A percentile compares a stretch with the other conserved stretches of the same genome.
Evolutionary conservation across 2,888 invertebrate genomes (phyloP).

Genomic region (Drosophila percnosoma): DNA sequence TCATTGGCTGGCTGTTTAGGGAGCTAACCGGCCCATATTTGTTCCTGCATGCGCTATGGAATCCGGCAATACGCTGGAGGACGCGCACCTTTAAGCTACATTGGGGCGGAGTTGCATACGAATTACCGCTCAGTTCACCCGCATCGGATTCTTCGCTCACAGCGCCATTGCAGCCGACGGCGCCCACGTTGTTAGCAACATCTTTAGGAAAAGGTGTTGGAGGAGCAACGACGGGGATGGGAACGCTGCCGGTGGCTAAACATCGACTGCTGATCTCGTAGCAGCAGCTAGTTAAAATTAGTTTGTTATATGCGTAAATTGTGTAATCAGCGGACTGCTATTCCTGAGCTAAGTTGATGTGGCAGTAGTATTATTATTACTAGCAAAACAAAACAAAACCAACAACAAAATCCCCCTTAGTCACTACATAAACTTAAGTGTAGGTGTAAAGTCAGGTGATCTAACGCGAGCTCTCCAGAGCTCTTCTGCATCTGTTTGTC

Average conservation of each 20-base stretch:
- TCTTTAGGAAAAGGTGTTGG: background rate
- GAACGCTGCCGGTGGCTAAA: slow-evolving; percentile 34
- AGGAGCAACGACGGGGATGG: slow-evolving; percentile 16
- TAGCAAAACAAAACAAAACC: slow-evolving; percentile 50
- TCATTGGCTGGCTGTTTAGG: slow-evolving; percentile 97
- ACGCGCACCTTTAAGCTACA: slow-evolving; percentile 94
- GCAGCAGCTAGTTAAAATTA: slow-evolving; percentile 69
- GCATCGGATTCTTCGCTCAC: slow-evolving; percentile 42
- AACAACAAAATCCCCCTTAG: slow-evolving; percentile 42
- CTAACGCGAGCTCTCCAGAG: background rate
- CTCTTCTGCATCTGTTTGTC: slow-evolving; percentile 5
- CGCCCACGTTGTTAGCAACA: slow-evolving; percentile 59
- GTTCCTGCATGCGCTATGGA: slow-evolving; percentile 93
- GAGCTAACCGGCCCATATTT: slow-evolving; percentile 96
- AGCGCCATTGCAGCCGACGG: slow-evolving; percentile 55
- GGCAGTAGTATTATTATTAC: slow-evolving; percentile 66
- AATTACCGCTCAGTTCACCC: slow-evolving; percentile 87
- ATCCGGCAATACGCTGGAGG: slow-evolving; percentile 97
- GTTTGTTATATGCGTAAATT: slow-evolving; percentile 61
- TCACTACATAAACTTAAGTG: slow-evolving; percentile 61
- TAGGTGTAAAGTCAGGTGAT: slow-evolving; percentile 42
- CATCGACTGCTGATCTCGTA: slow-evolving; percentile 69
- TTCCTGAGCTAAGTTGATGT: slow-evolving; percentile 31
- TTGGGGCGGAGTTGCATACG: slow-evolving; percentile 98
- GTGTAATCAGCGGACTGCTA: slow-evolving; percentile 51